Percentiles rank a stretch among this genome's conserved stretches.
Evolutionary conservation across 2,888 invertebrate genomes (phyloP).

Genomic region (Ganaspis brasiliensis): DNA sequence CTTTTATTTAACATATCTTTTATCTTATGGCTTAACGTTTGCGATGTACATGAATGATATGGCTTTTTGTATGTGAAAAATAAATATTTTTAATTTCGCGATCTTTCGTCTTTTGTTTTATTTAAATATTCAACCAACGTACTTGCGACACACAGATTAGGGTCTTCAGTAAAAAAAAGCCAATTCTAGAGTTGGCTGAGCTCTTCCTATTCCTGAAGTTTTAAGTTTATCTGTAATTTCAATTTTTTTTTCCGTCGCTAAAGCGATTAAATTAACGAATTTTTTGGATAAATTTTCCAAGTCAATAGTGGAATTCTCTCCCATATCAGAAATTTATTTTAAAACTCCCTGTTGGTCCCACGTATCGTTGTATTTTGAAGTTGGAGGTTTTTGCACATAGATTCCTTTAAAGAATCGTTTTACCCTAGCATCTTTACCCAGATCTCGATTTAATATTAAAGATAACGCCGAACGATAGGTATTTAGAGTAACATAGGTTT

Average conservation of each 20-base stretch:
- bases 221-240: slow-evolving; percentile 49
- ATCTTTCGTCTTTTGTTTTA: background rate
- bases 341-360: slow-evolving; percentile 64
- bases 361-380: slow-evolving; percentile 60
- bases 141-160: slow-evolving; percentile 46
- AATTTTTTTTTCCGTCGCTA: slow-evolving; percentile 46
- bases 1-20: too few species aligned
- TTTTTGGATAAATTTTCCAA: slow-evolving; percentile 54
- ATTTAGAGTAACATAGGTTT: too few species aligned
- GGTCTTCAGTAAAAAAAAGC: slow-evolving; percentile 42
- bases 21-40: too few species aligned
- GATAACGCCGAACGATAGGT: too few species aligned
- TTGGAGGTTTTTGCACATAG: slow-evolving; percentile 40
- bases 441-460: too few species aligned
- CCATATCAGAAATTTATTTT: background rate
- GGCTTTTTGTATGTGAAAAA: too few species aligned
- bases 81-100: too few species aligned
- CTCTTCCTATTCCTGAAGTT: slow-evolving; percentile 35
- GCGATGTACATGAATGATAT: too few species aligned
- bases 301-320: background rate
- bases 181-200: slow-evolving; percentile 46
- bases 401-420: slow-evolving; percentile 50
- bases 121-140: slow-evolving; percentile 14
- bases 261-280: slow-evolving; percentile 60
- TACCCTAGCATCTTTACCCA: background rate